These are phyloP conservation scores for Oreochromis spilurus DNA, from an alignment of 2,113 vertebrate species.

Conservation along the genomic window DNA sequence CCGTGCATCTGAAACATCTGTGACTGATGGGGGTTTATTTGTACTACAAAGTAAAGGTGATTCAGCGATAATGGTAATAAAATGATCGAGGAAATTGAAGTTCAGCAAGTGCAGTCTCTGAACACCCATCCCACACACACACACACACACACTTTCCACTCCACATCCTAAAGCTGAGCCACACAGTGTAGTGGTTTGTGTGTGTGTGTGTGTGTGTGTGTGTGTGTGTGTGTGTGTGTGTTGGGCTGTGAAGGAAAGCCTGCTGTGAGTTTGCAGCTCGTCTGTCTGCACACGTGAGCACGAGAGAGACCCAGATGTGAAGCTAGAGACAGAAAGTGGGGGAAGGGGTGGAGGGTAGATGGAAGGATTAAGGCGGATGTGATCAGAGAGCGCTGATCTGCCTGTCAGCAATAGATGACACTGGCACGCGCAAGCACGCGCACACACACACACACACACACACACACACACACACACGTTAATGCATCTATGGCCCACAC, in stretches of 20 bases:
- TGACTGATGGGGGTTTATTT: not conserved
- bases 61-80: not conserved
- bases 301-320: slow-evolving; percentile 68
- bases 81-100: slow-evolving; percentile 2
- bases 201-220: not conserved
- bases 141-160: not conserved
- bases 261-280: slow-evolving; percentile 55
- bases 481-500: slow-evolving; percentile 8
- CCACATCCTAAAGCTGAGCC: slow-evolving; percentile 22
- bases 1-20: not conserved
- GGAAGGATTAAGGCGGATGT: slow-evolving; percentile 49
- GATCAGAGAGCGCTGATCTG: slow-evolving; percentile 64
- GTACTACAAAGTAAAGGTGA: not conserved
- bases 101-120: slow-evolving; percentile 13
- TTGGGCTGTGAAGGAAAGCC: slow-evolving; percentile 47
- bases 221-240: not conserved
- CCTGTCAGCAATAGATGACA: slow-evolving; percentile 52
- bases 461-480: not conserved
- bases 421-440: not conserved
- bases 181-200: slow-evolving; percentile 5
- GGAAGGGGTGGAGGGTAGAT: not conserved
- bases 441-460: not conserved
- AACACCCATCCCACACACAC: not conserved
- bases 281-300: slow-evolving; percentile 70
- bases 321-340: slow-evolving; percentile 36